Evolutionary conservation across 92 coral and sea anemone genomes (phyloP).

Genomic region (Paramuricea clavata): DNA sequence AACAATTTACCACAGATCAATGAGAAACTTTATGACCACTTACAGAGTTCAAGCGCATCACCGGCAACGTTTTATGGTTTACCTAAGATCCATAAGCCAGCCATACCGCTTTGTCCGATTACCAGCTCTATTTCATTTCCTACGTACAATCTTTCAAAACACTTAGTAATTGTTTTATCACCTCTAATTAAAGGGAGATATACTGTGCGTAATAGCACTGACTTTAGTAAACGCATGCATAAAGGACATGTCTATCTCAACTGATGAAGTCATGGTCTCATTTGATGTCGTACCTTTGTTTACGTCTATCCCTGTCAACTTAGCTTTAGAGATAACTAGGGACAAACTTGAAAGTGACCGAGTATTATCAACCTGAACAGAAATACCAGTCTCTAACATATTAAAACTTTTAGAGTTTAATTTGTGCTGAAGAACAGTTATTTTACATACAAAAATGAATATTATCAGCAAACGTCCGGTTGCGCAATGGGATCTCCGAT

Average conservation of each 20-base stretch:
- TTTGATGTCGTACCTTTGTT: constrained; percentile 66
- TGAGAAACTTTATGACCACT: constrained; percentile 18
- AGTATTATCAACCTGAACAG: background rate
- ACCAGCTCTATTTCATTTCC: constrained; percentile 39
- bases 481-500: background rate
- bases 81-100: constrained; percentile 46
- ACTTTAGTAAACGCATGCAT: constrained; percentile 11
- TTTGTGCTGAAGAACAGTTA: constrained; percentile 38
- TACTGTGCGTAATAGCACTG: constrained; percentile 38
- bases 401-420: constrained; percentile 30
- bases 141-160: constrained; percentile 47
- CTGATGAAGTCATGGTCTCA: constrained; percentile 60
- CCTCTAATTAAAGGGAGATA: constrained; percentile 43
- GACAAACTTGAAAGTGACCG: background rate
- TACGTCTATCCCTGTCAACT: constrained; percentile 54
- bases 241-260: constrained; percentile 9
- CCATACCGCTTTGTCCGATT: constrained; percentile 48
- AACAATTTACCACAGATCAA: constrained; percentile 22
- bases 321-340: background rate
- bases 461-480: background rate
- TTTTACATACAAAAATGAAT: background rate
- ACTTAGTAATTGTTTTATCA: constrained; percentile 20
- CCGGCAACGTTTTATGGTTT: constrained; percentile 45
- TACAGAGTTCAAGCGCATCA: constrained; percentile 35
- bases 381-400: constrained; percentile 32